Base-by-base conservation (phyloP, 64 coral and sea anemone genomes). In the Montipora cactus region DNA sequence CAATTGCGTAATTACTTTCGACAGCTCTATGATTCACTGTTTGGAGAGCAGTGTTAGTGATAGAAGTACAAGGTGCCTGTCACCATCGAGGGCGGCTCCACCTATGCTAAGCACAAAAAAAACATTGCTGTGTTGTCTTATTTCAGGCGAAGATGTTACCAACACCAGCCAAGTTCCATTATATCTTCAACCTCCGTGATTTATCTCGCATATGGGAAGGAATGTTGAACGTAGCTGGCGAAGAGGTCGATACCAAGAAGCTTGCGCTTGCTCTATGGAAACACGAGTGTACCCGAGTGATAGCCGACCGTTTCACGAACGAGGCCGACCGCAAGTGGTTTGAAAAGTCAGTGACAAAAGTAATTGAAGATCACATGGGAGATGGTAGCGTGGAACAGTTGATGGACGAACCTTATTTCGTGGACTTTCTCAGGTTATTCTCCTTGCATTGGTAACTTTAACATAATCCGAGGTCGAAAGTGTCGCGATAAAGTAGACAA, bases 151-250 rank as follows among this genome's bases (percentile, higher is more conserved):
- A 98, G 62, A 97, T 97, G 96, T 53, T 97, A 49, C 96, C 96
- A 49, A 97, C 96, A 55, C 96, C 96, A 19, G 96, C 96, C 77
- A 97, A 97, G 52, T 97, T 97, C 50, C 96, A 97, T 67, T 97
- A 97, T 72, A 97, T 97, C 77, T 97, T 97, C 45, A 97, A 97
- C 49, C 82, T 97, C 71, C 96, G 96, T 89, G 96, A 97, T 74
- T 78, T 97, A 83, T 97, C 96, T 15, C 96, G 96, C 3, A 97
- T 97, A 50, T 97, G 96, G 96, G 96, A 98, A 95, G 96, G 96
- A 8, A 98, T 98, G 96, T 67, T 98, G 22, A 98, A 98, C 49
- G 92, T 95, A 59, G 84, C 96, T 10, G 79, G 96, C 19, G 67
- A 75, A 51, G 96, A 98, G 55, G 87, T 92, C 20, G 75, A 93